Percentiles rank a stretch among this genome's conserved stretches.
phyloP scores from a whole-genome alignment of 2,888 invertebrate species.

The Cephus nigrinus region DNA sequence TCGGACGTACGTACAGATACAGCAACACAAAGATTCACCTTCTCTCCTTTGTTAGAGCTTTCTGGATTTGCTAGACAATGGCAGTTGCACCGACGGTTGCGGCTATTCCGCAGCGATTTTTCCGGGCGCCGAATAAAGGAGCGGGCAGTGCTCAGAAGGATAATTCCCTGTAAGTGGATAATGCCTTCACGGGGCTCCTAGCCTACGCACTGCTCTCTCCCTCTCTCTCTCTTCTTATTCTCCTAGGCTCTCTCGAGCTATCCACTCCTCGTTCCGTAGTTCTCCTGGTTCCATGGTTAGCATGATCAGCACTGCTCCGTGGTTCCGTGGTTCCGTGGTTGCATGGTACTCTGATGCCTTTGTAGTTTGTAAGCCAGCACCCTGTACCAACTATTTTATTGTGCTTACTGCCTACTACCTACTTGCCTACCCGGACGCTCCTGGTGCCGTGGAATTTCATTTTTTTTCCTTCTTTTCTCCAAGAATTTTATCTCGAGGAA shows the following conservation, averaged over 20 bases:
- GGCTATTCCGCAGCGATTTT: constrained; percentile 44
- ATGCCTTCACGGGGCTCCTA: constrained; percentile 54
- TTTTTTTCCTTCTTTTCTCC: constrained; percentile 3
- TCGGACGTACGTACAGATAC: neutral
- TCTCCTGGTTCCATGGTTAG: constrained; percentile 19
- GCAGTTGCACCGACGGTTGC: constrained; percentile 12
- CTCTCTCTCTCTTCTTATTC: constrained; percentile 8
- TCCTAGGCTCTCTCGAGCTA: constrained; percentile 20
- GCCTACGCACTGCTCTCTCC: constrained; percentile 47
- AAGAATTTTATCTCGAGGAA: constrained; percentile 40
- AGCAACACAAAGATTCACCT: neutral
- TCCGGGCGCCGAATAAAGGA: constrained; percentile 36
- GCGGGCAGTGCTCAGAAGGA: constrained; percentile 35
- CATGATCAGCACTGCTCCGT: constrained; percentile 11
- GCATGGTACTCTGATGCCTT: constrained; percentile 22
- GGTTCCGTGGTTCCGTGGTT: constrained; percentile 24
- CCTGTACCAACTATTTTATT: constrained; percentile 31
- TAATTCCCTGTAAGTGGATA: constrained; percentile 63
- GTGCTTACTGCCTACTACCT: constrained; percentile 32
- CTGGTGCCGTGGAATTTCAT: constrained; percentile 13
- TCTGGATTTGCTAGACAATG: constrained; percentile 45
- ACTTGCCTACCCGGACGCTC: constrained; percentile 25
- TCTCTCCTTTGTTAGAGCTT: constrained; percentile 33
- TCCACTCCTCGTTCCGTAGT: constrained; percentile 28
- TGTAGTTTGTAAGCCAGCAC: constrained; percentile 30